Evolutionary conservation across 2,113 vertebrate species (phyloP).

Genomic region (Rattus rattus): DNA sequence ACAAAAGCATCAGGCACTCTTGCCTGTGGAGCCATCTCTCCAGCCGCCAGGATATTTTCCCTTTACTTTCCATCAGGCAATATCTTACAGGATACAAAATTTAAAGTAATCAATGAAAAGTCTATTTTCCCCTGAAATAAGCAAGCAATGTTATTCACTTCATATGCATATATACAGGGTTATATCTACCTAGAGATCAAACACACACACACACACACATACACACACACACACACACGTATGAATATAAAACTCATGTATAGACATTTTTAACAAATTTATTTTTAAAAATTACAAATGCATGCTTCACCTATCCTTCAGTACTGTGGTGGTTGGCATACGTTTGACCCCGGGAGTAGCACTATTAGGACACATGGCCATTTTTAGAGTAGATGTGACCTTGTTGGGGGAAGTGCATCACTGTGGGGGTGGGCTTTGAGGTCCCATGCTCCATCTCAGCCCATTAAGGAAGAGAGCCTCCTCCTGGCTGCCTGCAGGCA

Average conservation of each 20-base stretch:
- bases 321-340: no score
- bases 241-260: not conserved
- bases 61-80: not conserved
- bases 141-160: not conserved
- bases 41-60: not conserved
- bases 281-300: conserved; percentile 27
- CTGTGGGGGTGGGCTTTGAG: no score
- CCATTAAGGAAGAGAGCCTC: no score
- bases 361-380: no score
- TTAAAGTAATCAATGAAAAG: not conserved
- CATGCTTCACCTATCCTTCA: not conserved
- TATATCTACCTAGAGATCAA: not conserved
- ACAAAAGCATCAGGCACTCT: no score
- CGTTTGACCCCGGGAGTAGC: no score
- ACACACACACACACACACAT: not conserved
- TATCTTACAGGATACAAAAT: not conserved
- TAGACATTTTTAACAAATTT: not conserved
- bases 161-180: not conserved
- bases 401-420: no score
- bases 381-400: no score
- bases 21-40: not conserved
- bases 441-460: no score
- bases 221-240: no score
- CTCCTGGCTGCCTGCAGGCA: no score
- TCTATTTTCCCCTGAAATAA: not conserved